Conservation (phyloP, 2,888 invertebrate species). For the Diarsia brunnea region DNA sequence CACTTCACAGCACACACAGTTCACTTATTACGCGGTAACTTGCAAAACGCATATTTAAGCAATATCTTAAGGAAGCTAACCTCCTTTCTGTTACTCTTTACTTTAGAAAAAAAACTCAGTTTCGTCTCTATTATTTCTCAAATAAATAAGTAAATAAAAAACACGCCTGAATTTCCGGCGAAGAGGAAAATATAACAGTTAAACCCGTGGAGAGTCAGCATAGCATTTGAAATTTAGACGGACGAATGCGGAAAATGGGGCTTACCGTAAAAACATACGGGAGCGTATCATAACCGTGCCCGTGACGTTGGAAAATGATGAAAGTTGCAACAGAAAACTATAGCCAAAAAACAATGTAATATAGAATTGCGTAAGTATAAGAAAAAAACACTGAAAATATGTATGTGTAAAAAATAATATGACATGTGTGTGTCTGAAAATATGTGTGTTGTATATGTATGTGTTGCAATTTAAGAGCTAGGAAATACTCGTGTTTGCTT, state of each 20-base stretch:
- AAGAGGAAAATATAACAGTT: constrained; percentile 76
- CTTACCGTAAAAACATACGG: constrained; percentile 70
- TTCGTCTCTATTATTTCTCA: constrained; percentile 40
- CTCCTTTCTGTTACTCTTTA: not conserved
- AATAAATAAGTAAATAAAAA: constrained; percentile 72
- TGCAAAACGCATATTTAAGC: not conserved
- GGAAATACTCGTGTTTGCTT: not conserved
- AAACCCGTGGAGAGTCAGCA: constrained; percentile 76
- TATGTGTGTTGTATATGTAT: too few species aligned
- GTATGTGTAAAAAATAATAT: too few species aligned
- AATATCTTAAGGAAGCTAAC: not conserved
- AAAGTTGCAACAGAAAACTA: not conserved
- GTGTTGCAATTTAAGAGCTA: not conserved
- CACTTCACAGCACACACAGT: too few species aligned
- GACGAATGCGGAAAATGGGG: constrained; percentile 75
- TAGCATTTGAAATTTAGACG: constrained; percentile 80
- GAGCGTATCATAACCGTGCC: constrained; percentile 4
- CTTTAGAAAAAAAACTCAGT: constrained; percentile 27
- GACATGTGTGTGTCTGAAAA: too few species aligned
- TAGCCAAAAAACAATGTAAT: not conserved
- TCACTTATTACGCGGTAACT: not conserved
- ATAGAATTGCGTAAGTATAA: too few species aligned
- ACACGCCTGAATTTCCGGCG: constrained; percentile 66
- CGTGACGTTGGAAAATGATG: not conserved
- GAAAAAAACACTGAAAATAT: too few species aligned